Evolutionary conservation across 2,888 invertebrate genomes (phyloP).

Genomic region (Troides aeacus): DNA sequence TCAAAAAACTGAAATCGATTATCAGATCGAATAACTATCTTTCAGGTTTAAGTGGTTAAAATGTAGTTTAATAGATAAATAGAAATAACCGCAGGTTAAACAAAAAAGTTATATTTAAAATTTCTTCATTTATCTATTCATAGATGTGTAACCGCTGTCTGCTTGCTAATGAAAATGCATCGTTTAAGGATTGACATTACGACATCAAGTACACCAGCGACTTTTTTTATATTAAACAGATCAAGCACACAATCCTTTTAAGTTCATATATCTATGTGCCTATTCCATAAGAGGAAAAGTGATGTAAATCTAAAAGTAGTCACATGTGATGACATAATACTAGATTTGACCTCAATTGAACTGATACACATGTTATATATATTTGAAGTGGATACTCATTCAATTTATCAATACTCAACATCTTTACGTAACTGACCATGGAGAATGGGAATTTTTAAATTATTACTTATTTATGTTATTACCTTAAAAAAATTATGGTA

Average conservation of each 20-base stretch:
- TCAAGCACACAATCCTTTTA: conserved; percentile 14
- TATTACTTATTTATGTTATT: neutral
- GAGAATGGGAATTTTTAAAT: neutral
- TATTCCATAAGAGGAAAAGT: conserved; percentile 20
- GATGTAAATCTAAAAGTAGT: conserved; percentile 7
- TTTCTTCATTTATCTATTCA: neutral
- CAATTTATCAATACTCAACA: neutral
- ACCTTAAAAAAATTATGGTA: neutral
- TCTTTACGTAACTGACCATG: neutral
- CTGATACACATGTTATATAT: neutral
- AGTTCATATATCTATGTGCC: conserved; percentile 10
- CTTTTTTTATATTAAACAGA: conserved; percentile 20
- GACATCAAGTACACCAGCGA: conserved; percentile 1
- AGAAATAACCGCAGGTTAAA: neutral
- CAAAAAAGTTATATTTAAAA: neutral
- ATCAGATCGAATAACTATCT: too few relatives aligned
- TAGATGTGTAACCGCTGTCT: neutral
- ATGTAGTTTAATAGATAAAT: neutral
- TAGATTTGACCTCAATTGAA: conserved; percentile 4
- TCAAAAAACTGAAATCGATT: too few relatives aligned
- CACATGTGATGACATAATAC: conserved; percentile 13
- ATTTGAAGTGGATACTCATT: conserved; percentile 4
- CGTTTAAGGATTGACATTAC: conserved; percentile 6
- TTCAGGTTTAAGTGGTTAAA: too few relatives aligned
- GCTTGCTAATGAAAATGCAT: conserved; percentile 8